Percentiles rank a stretch among this genome's conserved stretches.
These are phyloP conservation scores for Diabrotica balteata DNA, from an alignment of 2,888 invertebrate species.

Conservation along the genomic window DNA sequence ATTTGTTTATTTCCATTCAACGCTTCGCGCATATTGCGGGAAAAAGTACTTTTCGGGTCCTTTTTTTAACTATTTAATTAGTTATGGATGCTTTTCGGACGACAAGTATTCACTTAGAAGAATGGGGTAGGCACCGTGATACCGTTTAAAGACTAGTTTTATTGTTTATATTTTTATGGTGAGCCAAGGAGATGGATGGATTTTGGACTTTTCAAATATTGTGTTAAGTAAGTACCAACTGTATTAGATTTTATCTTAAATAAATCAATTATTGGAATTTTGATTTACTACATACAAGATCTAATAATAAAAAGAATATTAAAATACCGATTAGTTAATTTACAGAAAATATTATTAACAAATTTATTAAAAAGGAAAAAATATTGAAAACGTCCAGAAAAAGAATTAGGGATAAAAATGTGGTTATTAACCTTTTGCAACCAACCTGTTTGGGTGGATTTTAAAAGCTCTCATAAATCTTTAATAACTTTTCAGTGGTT, in stretches of 20 bases:
- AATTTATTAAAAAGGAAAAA: no score
- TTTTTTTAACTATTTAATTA: neutral
- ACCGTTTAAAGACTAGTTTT: slow-evolving; percentile 1
- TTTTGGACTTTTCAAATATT: neutral
- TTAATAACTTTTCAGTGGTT: no score
- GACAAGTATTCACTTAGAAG: neutral
- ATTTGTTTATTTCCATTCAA: neutral
- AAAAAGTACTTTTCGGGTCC: neutral
- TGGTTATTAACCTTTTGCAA: no score
- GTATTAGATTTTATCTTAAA: neutral
- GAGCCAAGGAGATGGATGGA: neutral
- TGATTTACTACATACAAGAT: no score
- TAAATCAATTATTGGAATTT: no score
- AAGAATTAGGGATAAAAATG: no score
- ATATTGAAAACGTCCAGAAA: no score
- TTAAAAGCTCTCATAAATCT: no score
- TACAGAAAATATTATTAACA: no score
- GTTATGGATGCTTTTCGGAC: slow-evolving; percentile 10
- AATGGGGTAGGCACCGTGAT: slow-evolving; percentile 11
- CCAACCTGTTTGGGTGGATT: no score
- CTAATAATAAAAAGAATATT: no score
- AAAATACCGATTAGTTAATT: no score
- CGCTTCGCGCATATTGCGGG: neutral
- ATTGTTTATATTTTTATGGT: neutral
- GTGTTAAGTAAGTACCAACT: neutral